Evolutionary conservation across 2,888 invertebrate species (phyloP).

Genomic region (Anthrax anthrax): DNA sequence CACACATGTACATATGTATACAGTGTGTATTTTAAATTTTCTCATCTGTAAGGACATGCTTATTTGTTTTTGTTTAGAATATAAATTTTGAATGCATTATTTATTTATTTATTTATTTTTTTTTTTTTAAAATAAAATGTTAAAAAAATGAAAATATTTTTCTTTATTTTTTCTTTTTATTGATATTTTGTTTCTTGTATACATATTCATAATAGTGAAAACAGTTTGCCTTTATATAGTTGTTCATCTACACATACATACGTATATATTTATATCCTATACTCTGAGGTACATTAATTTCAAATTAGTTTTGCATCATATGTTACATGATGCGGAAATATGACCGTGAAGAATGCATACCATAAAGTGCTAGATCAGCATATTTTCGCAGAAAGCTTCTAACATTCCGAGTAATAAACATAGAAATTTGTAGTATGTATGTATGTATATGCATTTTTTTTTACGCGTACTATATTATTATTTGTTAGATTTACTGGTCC

Average conservation of each 20-base stretch:
- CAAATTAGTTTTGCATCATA: conserved; percentile 38
- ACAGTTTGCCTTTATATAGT: no score
- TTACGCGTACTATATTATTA: no score
- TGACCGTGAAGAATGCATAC: conserved; percentile 9
- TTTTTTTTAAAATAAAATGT: no score
- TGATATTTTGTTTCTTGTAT: not conserved
- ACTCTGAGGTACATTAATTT: conserved; percentile 34
- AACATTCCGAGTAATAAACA: not conserved
- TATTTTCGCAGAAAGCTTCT: conserved; percentile 3
- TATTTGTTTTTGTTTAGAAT: conserved; percentile 6
- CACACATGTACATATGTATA: no score
- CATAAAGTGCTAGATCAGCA: conserved; percentile 7
- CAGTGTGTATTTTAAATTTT: not conserved
- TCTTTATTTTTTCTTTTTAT: not conserved
- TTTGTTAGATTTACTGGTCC: no score
- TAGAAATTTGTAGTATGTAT: no score
- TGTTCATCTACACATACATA: conserved; percentile 7
- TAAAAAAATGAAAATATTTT: no score
- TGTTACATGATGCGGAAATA: conserved; percentile 35
- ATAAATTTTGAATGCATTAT: not conserved
- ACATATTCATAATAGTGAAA: not conserved
- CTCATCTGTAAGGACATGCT: conserved; percentile 2
- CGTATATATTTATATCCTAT: no score
- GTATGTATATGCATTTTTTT: no score
- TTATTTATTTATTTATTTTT: conserved; percentile 1